phyloP scores from a whole-genome alignment of 2,113 vertebrate genomes.

The cattle (Bos taurus) region DNA sequence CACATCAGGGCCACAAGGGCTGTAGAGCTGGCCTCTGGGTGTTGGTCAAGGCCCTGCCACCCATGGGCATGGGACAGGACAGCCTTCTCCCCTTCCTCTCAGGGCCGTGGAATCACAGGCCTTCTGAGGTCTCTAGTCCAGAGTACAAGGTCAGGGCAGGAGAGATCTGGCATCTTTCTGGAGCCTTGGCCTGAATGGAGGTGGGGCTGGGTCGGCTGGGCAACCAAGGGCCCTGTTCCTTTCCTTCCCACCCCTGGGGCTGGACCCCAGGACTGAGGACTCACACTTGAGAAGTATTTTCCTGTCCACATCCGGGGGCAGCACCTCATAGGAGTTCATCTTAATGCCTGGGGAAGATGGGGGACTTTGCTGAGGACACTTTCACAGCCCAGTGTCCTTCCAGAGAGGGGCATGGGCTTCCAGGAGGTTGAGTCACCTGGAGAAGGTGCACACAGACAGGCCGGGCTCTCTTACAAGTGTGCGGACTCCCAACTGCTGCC shows the following conservation, averaged over 20 bases:
- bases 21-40: not conserved
- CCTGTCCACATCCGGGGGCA: slow-evolving; percentile 18
- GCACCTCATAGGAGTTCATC: slow-evolving; percentile 4
- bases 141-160: not conserved
- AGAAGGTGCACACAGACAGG: not conserved
- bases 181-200: not conserved
- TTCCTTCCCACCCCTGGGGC: not conserved
- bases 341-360: slow-evolving; percentile 54
- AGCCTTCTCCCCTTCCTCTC: not conserved
- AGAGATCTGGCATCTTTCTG: not conserved
- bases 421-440: not conserved
- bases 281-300: slow-evolving; percentile 66
- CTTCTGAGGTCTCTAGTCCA: not conserved
- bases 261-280: not conserved
- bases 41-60: not conserved
- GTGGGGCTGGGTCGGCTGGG: not conserved
- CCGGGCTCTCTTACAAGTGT: not conserved
- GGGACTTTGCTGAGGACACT: not conserved
- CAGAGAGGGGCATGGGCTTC: not conserved
- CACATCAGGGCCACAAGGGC: not conserved
- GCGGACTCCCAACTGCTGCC: not conserved
- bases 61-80: not conserved
- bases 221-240: not conserved
- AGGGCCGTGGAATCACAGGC: not conserved
- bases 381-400: not conserved